Evolutionary conservation across 2,888 invertebrate genomes (phyloP).

Genomic region (Sisyra terminalis): DNA sequence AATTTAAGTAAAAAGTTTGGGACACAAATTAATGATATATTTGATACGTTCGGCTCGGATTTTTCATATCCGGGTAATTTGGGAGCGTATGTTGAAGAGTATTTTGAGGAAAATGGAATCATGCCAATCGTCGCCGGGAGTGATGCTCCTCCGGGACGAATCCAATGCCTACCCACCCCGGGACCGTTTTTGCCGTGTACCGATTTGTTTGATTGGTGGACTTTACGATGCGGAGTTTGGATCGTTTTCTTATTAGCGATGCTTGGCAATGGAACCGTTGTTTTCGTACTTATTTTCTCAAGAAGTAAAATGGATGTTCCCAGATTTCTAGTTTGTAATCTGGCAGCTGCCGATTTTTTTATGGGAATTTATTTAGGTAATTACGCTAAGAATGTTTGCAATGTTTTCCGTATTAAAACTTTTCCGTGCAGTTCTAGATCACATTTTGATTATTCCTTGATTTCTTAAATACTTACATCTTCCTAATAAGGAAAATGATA

Average conservation of each 20-base stretch:
- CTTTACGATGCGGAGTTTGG: constrained; percentile 92
- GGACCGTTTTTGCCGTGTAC: constrained; percentile 91
- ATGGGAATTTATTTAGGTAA: constrained; percentile 90
- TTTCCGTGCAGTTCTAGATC: too few species aligned
- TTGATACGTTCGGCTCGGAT: constrained; percentile 52
- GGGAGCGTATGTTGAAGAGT: constrained; percentile 55
- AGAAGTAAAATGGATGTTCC: constrained; percentile 93
- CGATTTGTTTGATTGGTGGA: constrained; percentile 97
- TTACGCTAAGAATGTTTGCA: too few species aligned
- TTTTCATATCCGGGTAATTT: constrained; percentile 52
- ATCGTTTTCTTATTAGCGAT: constrained; percentile 89
- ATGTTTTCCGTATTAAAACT: too few species aligned
- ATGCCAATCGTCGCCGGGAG: constrained; percentile 21
- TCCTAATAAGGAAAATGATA: too few species aligned
- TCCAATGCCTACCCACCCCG: constrained; percentile 70
- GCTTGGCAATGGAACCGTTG: constrained; percentile 90
- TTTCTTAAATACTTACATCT: too few species aligned
- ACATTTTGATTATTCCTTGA: too few species aligned
- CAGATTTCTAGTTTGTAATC: constrained; percentile 87
- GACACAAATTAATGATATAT: constrained; percentile 48
- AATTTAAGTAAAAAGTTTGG: constrained; percentile 58
- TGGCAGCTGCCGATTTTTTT: constrained; percentile 92
- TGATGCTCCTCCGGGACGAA: constrained; percentile 26
- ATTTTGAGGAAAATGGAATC: constrained; percentile 45
- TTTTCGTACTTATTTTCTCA: constrained; percentile 81